Evolutionary conservation across 1,140 invertebrate genomes (phyloP), one percentile per base, ranked within the genome.

Genomic region (Ceratosolen fusciceps): DNA sequence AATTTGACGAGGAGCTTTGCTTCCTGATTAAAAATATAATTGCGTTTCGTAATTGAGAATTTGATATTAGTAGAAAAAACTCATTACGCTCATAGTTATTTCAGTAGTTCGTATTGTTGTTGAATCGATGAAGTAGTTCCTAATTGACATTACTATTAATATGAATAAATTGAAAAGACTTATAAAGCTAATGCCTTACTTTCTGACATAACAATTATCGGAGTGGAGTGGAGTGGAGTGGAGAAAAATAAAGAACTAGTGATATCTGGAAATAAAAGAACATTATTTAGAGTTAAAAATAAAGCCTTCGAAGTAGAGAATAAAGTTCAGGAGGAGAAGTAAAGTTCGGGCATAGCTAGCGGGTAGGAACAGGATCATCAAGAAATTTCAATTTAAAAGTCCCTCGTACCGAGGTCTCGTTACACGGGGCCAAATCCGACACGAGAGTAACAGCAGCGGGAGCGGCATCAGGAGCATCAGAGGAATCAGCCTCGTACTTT

Each of bases 331-430:
- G 56, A 62, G 56, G 12, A 37, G n/a, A n/a, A n/a, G n/a, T 74
- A 49, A 74, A 74, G 14, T 74, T 65, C 49, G 12, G 16, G 21
- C 24, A 54, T n/a, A n/a, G n/a, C n/a, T n/a, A 74, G 39, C 19
- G 56, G 39, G 16, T 62, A 37, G 37, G 19, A 4, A 29, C 24
- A 58, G 77, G 71, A 74, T 74, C 71, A 79, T 74, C 71, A 79
- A 78, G 62, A 74, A 74, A 74, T 79, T 79, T 79, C 77, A 73
- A 79, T 79, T 79, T 79, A 74, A 79, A 79, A 79, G 58, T 74
- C 19, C 16, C 56, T 56, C 56, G 29, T 24, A 43, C 70, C n/a
- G 26, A 0, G 1, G 39, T 12, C 58, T 16, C n/a, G n/a, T n/a
- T 29, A 21, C 26, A 52, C 24, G 43, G 31, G n/a, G 24, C 43